Base-by-base conservation (phyloP, 1,140 invertebrate genomes). In the Nasonia longicornis region DNA sequence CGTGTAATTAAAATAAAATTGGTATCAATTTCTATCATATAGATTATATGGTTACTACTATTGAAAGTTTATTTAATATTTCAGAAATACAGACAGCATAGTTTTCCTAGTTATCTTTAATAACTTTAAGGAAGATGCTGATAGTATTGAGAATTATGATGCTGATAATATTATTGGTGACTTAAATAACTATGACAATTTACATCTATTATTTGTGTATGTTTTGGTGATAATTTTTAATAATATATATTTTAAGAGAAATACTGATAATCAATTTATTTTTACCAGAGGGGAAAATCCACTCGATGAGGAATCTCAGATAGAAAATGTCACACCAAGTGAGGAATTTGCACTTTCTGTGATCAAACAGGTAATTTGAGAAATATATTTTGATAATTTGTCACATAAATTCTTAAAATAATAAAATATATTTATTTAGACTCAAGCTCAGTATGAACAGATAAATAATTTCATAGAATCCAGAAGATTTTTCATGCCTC, bases 161-260 rank as follows among this genome's bases (percentile, higher is more conserved):
- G n/a, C 48, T 35, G 38, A 83, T 38, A 11, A 26, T 16, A 85
- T 86, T 22, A 63, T 64, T 52, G 14, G 80, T 8, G 20, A 16
- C 0, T 35, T 86, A 31, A 63, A 12, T 31, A 38, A 12, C 29
- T 58, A 58, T 22, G 16, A 66, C 8, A 82, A 83, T 75, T 14
- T 81, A 11, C 67, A 85, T 12, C 35, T 85, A 29, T 48, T 85
- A 80, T 84, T 86, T 71, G 38, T 83, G 82, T 85, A 85, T 85
- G 26, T 76, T 66, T 66, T 10, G 22, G 4, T 71, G 3, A 58
- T 22, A 45, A n/a, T 14, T 80, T 80, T 16, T 83, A 73, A 70
- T 73, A 72, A 79, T 52, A 73, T 10, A 73, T 71, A 45, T 45
- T 42, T 71, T n/a, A 69, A 35, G 10, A 31, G 29, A 16, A 31